Conservation (phyloP, 2,113 vertebrate species). For the Reinhardtius hippoglossoides region DNA sequence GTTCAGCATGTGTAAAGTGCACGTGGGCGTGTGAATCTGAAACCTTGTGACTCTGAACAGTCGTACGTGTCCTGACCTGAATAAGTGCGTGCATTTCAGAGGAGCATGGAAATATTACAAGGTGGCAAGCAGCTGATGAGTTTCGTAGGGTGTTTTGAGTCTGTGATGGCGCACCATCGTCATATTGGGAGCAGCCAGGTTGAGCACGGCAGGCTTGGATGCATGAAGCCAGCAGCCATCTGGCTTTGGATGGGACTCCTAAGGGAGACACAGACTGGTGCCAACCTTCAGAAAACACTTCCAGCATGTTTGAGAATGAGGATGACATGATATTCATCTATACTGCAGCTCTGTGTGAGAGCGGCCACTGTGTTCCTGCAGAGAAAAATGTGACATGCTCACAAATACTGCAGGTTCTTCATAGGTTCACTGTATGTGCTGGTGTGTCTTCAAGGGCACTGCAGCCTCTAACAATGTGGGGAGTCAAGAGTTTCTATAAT, state of each 20-base stretch:
- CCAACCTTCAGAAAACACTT: conserved; percentile 77
- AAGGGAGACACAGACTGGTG: conserved; percentile 66
- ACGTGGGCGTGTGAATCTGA: conserved; percentile 14
- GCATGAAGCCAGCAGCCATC: conserved; percentile 75
- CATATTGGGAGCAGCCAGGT: conserved; percentile 70
- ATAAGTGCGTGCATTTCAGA: conserved; percentile 25
- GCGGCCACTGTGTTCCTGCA: conserved; percentile 29
- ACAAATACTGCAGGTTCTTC: conserved; percentile 44
- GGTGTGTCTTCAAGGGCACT: conserved; percentile 15
- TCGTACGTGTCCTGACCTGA: background rate
- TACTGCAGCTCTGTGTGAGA: conserved; percentile 35
- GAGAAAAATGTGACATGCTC: conserved; percentile 27
- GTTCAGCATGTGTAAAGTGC: conserved; percentile 10
- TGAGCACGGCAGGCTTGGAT: conserved; percentile 71
- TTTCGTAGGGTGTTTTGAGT: conserved; percentile 55
- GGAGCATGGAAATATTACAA: conserved; percentile 48
- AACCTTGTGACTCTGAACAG: background rate
- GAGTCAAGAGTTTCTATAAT: conserved; percentile 1
- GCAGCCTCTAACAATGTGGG: background rate
- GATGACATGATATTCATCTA: conserved; percentile 64
- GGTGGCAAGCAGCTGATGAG: conserved; percentile 52
- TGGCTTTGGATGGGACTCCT: conserved; percentile 77
- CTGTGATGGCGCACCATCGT: conserved; percentile 62
- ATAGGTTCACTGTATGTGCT: conserved; percentile 38
- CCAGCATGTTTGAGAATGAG: conserved; percentile 71